phyloP scores from a whole-genome alignment of 1,140 invertebrate genomes.

The Metaphire vulgaris region DNA sequence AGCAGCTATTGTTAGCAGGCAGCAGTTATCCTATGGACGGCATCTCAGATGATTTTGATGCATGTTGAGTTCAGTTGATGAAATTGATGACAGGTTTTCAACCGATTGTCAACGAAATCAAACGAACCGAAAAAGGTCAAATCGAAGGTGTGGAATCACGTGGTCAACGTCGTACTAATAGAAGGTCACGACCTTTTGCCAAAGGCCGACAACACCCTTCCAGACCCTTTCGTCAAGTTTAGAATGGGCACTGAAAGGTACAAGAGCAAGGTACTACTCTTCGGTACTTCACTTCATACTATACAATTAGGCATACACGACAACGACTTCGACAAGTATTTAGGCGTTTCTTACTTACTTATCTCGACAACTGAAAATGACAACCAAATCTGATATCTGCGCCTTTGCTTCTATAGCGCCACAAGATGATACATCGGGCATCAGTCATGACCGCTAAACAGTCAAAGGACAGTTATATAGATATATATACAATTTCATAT shows the following conservation, averaged over 20 bases:
- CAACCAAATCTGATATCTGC: too few relatives aligned
- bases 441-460: too few relatives aligned
- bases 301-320: too few relatives aligned
- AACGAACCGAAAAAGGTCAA: conserved; percentile 52
- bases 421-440: too few relatives aligned
- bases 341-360: too few relatives aligned
- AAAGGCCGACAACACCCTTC: conserved; percentile 81
- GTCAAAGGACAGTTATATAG: too few relatives aligned
- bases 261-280: conserved; percentile 93
- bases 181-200: conserved; percentile 81
- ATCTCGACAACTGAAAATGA: too few relatives aligned
- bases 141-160: conserved; percentile 59
- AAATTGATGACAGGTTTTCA: not conserved
- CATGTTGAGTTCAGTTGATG: not conserved
- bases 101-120: not conserved
- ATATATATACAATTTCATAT: too few relatives aligned
- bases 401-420: too few relatives aligned
- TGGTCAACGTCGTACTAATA: conserved; percentile 89
- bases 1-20: too few relatives aligned
- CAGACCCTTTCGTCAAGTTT: conserved; percentile 95
- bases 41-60: not conserved
- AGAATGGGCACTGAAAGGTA: conserved; percentile 95
- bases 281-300: too few relatives aligned
- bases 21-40: not conserved
- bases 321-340: too few relatives aligned